Percentiles rank a stretch among this genome's conserved stretches.
These are phyloP conservation scores for Apteryx owenii DNA, from an alignment of 2,113 vertebrate genomes.

Conservation along the genomic window DNA sequence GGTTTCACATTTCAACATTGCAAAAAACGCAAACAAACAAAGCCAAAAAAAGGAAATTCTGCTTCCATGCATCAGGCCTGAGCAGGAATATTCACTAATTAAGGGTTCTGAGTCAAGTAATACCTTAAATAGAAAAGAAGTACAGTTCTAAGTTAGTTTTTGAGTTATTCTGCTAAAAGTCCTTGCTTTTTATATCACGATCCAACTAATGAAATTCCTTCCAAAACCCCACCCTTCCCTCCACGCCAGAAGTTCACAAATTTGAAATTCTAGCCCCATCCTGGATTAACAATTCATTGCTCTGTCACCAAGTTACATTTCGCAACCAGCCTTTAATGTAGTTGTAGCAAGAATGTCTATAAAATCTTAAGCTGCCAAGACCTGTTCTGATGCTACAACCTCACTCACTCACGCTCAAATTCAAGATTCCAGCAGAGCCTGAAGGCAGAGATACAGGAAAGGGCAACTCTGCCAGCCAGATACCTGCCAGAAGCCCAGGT, in stretches of 20 bases:
- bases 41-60: background rate
- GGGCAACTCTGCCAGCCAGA: background rate
- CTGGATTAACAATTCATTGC: slow-evolving; percentile 39
- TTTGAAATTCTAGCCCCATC: slow-evolving; percentile 43
- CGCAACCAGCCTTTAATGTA: background rate
- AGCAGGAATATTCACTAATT: background rate
- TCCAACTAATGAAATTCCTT: background rate
- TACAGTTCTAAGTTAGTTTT: background rate
- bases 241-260: slow-evolving; percentile 36
- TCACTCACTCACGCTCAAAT: background rate
- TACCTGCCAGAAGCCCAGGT: background rate
- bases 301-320: slow-evolving; percentile 40
- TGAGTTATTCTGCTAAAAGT: background rate
- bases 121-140: background rate
- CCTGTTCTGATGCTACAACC: background rate
- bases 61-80: background rate
- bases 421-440: background rate
- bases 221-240: slow-evolving; percentile 16
- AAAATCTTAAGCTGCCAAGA: slow-evolving; percentile 12
- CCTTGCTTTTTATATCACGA: background rate
- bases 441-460: background rate
- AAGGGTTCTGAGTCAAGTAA: background rate
- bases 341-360: background rate
- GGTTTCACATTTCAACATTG: background rate
- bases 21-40: background rate